phyloP scores from a whole-genome alignment of 2,113 vertebrate genomes.

The Notarius lentiginosus region DNA sequence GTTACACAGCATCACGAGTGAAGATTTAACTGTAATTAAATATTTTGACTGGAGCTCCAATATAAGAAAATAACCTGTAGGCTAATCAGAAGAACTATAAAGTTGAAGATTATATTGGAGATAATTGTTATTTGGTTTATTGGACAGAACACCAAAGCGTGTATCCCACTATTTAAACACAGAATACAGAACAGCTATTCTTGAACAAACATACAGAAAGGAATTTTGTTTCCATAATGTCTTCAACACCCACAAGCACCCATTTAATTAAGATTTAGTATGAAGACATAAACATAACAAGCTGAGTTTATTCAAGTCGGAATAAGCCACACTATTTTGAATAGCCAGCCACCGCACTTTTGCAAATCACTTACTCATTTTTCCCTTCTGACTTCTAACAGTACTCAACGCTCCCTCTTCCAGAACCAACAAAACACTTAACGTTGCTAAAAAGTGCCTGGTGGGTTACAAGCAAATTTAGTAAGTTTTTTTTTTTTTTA shows the following conservation, averaged over 20 bases:
- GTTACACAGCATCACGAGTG: background rate
- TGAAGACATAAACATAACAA: background rate
- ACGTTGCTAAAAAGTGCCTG: background rate
- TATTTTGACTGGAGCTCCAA: background rate
- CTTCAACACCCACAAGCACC: background rate
- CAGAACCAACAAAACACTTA: background rate
- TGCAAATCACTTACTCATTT: background rate
- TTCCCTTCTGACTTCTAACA: background rate
- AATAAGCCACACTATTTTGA: background rate
- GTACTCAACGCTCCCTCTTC: background rate
- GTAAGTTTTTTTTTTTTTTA: background rate
- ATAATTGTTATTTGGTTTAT: background rate
- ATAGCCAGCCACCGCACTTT: background rate
- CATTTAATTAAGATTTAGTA: background rate
- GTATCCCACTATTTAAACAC: background rate
- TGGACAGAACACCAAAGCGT: background rate
- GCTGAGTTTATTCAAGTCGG: background rate
- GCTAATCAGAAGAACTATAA: background rate
- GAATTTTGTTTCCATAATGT: background rate
- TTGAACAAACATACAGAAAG: constrained; percentile 3
- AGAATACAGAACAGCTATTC: background rate
- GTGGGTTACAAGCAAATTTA: background rate
- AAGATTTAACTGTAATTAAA: background rate
- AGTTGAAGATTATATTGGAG: background rate
- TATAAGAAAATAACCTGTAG: background rate